Conservation (phyloP, 2,113 vertebrate species). For the Psephotus haematonotus region DNA sequence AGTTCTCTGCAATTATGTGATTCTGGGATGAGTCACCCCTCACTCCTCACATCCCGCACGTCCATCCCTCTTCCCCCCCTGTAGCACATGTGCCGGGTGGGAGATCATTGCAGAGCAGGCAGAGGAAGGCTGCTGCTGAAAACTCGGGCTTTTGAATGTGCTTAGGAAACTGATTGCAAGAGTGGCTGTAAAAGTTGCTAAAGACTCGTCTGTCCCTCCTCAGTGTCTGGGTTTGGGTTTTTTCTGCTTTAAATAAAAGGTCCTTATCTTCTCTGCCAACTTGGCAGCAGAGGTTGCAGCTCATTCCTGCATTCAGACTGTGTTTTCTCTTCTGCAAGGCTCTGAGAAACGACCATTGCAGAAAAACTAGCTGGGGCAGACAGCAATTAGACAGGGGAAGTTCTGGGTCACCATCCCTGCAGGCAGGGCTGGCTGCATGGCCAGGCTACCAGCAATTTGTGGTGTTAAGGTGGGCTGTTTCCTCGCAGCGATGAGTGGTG, state of each 20-base stretch:
- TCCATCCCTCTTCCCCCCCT: not conserved
- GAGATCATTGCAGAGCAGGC: not conserved
- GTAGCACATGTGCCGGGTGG: fast-evolving
- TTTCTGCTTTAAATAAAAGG: conserved; percentile 21
- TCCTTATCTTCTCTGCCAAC: conserved; percentile 57
- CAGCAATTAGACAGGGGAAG: not conserved
- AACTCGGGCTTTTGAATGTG: not conserved
- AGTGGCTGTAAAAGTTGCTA: conserved; percentile 55
- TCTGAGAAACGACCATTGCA: not conserved
- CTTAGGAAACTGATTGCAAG: conserved; percentile 48
- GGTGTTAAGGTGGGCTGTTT: not conserved
- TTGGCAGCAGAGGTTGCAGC: conserved; percentile 35
- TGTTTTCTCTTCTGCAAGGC: not conserved
- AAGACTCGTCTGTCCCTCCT: conserved; percentile 1
- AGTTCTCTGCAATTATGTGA: not conserved
- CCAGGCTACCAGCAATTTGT: fast-evolving
- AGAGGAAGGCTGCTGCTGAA: not conserved
- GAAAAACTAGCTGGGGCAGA: not conserved
- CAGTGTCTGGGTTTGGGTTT: not conserved
- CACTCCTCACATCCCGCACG: conserved; percentile 4
- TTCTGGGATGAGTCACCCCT: not conserved
- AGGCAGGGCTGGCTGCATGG: not conserved
- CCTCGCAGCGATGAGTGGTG: fast-evolving
- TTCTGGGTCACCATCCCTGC: not conserved
- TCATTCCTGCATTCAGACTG: not conserved